Conservation (phyloP, 2,113 vertebrate genomes). For the Ptyas mucosa region DNA sequence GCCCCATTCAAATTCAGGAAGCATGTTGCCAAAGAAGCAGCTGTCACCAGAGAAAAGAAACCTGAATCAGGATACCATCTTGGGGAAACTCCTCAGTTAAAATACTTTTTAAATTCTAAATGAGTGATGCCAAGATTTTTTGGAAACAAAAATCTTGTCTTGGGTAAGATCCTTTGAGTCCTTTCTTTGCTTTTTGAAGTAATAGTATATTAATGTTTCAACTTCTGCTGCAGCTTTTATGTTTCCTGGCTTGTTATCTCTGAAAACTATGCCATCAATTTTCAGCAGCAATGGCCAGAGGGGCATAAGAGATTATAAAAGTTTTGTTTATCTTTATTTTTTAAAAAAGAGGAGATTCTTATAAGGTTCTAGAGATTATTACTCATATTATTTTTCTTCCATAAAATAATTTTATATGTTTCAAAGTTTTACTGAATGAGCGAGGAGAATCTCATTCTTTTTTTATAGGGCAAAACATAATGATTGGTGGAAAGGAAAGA, state of each 20-base stretch:
- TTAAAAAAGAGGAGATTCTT: neutral
- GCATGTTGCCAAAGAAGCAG: too few species aligned
- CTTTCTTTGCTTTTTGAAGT: neutral
- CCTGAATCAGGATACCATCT: too few species aligned
- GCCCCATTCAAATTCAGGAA: too few species aligned
- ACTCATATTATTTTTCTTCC: neutral
- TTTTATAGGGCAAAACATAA: neutral
- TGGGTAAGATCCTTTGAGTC: neutral
- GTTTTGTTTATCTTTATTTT: neutral
- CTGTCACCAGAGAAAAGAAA: too few species aligned
- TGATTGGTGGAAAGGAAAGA: neutral
- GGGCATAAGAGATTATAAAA: neutral
- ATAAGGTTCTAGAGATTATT: neutral
- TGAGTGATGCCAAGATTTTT: neutral
- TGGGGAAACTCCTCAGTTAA: too few species aligned
- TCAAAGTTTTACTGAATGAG: neutral
- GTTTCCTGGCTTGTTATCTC: neutral
- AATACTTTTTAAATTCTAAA: neutral
- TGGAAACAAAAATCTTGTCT: neutral
- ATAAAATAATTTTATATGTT: neutral
- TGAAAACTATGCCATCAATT: neutral
- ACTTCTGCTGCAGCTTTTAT: neutral
- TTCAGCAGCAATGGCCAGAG: neutral
- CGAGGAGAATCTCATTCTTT: neutral
- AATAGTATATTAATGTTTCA: neutral